Conservation (phyloP, 2,888 invertebrate species). For the Operophtera brumata region DNA sequence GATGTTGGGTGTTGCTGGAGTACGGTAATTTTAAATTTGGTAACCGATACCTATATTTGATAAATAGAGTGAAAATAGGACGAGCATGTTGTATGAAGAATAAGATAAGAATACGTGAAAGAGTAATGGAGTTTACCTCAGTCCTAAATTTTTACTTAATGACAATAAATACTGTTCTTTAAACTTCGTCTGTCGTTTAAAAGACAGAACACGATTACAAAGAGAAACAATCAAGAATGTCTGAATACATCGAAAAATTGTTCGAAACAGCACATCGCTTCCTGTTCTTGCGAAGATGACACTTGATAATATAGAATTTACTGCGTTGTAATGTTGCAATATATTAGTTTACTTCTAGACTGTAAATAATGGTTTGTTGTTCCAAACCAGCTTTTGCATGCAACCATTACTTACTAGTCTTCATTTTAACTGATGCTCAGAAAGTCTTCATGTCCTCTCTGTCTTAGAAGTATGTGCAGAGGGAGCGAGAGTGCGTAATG, state of each 20-base stretch:
- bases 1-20: neutral
- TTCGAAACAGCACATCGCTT: neutral
- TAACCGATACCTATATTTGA: neutral
- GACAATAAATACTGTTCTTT: no score
- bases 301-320: constrained; percentile 9
- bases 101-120: no score
- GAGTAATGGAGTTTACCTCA: no score
- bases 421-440: neutral
- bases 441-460: neutral
- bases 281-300: constrained; percentile 4
- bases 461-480: neutral
- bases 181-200: no score
- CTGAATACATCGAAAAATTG: neutral
- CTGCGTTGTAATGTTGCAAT: neutral
- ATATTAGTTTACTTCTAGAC: neutral
- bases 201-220: no score
- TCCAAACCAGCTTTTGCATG: neutral
- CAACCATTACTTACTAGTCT: neutral
- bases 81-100: no score
- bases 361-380: neutral
- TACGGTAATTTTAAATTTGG: neutral
- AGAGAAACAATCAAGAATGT: no score
- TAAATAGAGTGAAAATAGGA: no score
- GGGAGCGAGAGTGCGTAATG: neutral
- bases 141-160: no score